Conservation (phyloP, 2,113 vertebrate species). For the Zapus hudsonius region DNA sequence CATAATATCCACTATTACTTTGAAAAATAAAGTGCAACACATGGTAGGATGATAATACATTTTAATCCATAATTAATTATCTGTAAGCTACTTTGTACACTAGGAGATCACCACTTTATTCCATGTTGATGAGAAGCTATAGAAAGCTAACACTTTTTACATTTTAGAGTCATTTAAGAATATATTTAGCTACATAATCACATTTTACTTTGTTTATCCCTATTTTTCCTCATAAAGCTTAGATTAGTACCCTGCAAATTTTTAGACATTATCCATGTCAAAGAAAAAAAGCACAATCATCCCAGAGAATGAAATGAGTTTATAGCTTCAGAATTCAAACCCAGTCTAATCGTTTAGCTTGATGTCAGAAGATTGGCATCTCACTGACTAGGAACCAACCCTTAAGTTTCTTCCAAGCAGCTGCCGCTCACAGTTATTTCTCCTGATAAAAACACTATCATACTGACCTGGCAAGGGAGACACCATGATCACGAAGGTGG, state of each 20-base stretch:
- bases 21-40: slow-evolving; percentile 52
- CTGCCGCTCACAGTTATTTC: background rate
- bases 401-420: slow-evolving; percentile 3
- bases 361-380: background rate
- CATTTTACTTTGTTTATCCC: no score
- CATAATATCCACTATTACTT: slow-evolving; percentile 5
- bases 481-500: no score
- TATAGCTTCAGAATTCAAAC: background rate
- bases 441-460: background rate
- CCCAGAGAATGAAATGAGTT: background rate
- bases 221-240: background rate
- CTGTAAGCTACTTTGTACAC: background rate
- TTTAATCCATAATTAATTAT: slow-evolving; percentile 36
- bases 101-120: no score
- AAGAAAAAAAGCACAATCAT: background rate
- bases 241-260: background rate
- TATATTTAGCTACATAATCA: no score
- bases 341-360: background rate
- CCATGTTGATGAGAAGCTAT: no score
- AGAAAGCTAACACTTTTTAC: no score
- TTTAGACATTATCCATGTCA: background rate
- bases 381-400: background rate
- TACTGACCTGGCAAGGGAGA: no score
- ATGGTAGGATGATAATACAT: background rate
- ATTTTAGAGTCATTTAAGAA: no score